Base-by-base conservation (phyloP, 2,888 invertebrate species). In the Linyphia triangularis region DNA sequence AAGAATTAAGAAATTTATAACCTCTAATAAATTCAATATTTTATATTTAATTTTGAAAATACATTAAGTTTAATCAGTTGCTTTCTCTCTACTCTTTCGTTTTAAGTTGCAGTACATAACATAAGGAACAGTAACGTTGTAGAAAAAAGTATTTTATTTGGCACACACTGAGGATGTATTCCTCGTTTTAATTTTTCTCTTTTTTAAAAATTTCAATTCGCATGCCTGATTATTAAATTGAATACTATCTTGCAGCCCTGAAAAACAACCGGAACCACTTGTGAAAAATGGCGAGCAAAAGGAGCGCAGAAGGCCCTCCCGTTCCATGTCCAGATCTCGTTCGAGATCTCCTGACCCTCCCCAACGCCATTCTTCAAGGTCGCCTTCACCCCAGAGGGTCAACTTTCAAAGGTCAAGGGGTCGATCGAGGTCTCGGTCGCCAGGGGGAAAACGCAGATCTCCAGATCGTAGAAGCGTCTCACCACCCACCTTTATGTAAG, bases 401-500 rank as follows among this genome's bases (percentile, higher is more conserved):
- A 67, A 63, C 73, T 77, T 90, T 78, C 65, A 83, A 86, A 81
- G 86, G 19, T 81, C 91, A 5, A 77, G 90, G 40, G 91, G 91
- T 57, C 89, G 90, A 40, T 92, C 92, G 70, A 88, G 90, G 88
- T 91, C 91, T 28, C 90, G 90, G 57, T 84, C 85, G 19, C 88
- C 85, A 0, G 26, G 61, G n/a, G 40, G 61, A 16, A 61, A 77
- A 82, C 67, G 88, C 10, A 69, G 92, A 6, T 91, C 91, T 16
- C 92, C 92, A 19, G 93, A 93, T 57, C 70, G 85, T 51, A 91
- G 94, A 88, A 94, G 94, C 92, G 94, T 94, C 6, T 94, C 95
- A 13, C 96, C 97, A 16, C 96, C 96, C 51, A 96, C 96, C 92
- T 96, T 96, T 91, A 93, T 95, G 96, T 96, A 92, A 94, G 95